phyloP scores from a whole-genome alignment of 1,140 invertebrate genomes.

The Drosophila serrata region DNA sequence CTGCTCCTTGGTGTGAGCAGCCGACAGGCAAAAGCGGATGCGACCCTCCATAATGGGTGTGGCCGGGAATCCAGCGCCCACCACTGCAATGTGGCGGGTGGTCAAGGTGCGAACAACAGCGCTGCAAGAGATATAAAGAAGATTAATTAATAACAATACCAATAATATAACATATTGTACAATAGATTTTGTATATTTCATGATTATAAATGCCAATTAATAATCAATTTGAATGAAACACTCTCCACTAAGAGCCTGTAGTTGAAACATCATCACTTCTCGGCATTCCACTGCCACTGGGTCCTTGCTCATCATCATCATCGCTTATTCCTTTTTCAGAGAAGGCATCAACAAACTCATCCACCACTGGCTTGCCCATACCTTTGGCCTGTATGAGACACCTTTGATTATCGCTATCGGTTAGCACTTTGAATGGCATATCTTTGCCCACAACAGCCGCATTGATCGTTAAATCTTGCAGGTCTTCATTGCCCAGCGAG shows the following conservation, averaged over 20 bases:
- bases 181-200: no score
- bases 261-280: background rate
- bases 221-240: background rate
- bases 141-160: background rate
- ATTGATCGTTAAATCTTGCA: slow-evolving; percentile 18
- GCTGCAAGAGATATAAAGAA: slow-evolving; percentile 85
- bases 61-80: slow-evolving; percentile 99
- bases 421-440: background rate
- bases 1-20: slow-evolving; percentile 98
- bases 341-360: slow-evolving; percentile 1
- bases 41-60: slow-evolving; percentile 97
- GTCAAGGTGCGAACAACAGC: slow-evolving; percentile 94
- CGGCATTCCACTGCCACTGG: slow-evolving; percentile 17
- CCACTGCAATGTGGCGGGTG: slow-evolving; percentile 94
- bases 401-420: slow-evolving; percentile 14
- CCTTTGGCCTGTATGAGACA: slow-evolving; percentile 25
- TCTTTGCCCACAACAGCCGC: slow-evolving; percentile 39
- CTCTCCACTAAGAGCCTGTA: background rate
- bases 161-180: no score
- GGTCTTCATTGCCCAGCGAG: slow-evolving; percentile 13
- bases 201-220: background rate
- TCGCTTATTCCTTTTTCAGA: background rate
- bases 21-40: slow-evolving; percentile 98
- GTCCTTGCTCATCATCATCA: slow-evolving; percentile 20
- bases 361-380: background rate